Base-by-base conservation (phyloP, 2,113 vertebrate species). In the Maccullochella peelii region DNA sequence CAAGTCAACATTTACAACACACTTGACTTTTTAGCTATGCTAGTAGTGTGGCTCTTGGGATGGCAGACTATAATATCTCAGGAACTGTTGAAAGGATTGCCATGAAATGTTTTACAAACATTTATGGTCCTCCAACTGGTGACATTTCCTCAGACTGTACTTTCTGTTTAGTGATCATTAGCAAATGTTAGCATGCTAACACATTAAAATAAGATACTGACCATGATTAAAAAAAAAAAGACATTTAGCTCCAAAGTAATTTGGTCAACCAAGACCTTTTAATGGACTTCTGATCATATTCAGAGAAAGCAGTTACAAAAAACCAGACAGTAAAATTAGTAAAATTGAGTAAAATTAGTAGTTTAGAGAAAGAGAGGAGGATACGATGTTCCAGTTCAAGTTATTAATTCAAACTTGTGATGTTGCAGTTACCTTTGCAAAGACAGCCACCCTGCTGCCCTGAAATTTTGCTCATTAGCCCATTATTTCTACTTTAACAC, bases 241-340 rank as follows among this genome's bases (percentile, higher is more conserved):
- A n/a, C n/a, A n/a, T n/a, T n/a, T n/a, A n/a, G n/a, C n/a, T n/a
- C n/a, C n/a, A n/a, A n/a, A n/a, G n/a, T n/a, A n/a, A n/a, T 25
- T 72, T 72, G 7, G 33, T 40, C 33, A 40, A 72, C 33, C 52
- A 20, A 57, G 14, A 63, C 59, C 73, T 40, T 76, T 52, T 40
- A 65, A n/a, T 18, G 52, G 23, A 15, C 59, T 50, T 5, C 59
- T 0, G 10, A 1, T 65, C 38, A 40, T 8, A 65, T 63, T 54
- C 21, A 38, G 23, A 76, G 23, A 50, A 49, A 50, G 3, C 42
- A 44, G 57, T 49, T 18, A 18, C 8, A 33, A 63, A 52, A 75
- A 38, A 33, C 30, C 30, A 33, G 30, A 33, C 59, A 18, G n/a
- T n/a, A n/a, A n/a, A n/a, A n/a, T n/a, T n/a, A n/a, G n/a, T n/a